phyloP scores from a whole-genome alignment of 2,113 vertebrate genomes.

The Syrmaticus mikado region DNA sequence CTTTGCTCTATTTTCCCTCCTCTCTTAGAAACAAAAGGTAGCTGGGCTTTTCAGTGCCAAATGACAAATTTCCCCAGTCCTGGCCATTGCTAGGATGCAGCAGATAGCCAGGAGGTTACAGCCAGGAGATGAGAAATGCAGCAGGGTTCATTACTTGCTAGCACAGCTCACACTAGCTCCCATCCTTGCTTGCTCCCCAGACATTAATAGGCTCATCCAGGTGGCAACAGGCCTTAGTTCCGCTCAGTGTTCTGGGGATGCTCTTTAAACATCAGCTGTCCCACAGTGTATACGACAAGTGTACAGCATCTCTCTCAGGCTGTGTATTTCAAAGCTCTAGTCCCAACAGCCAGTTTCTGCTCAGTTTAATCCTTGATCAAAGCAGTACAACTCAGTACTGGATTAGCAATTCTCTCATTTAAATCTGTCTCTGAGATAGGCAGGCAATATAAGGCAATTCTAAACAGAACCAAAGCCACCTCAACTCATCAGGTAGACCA shows the following conservation, averaged over 20 bases:
- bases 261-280: background rate
- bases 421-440: constrained; percentile 45
- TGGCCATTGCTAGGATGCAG: background rate
- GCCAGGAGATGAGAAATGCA: background rate
- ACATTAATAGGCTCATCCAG: background rate
- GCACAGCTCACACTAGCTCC: background rate
- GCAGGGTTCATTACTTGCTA: background rate
- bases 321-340: constrained; percentile 23
- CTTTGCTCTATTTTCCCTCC: background rate
- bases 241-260: background rate
- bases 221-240: background rate
- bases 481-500: constrained; percentile 8
- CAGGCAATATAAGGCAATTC: constrained; percentile 28
- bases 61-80: background rate
- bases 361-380: constrained; percentile 74
- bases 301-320: background rate
- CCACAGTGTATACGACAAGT: background rate
- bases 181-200: background rate
- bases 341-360: constrained; percentile 40
- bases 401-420: constrained; percentile 61
- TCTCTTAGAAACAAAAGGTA: background rate
- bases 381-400: constrained; percentile 47
- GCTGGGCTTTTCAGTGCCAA: background rate
- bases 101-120: background rate
- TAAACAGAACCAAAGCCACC: constrained; percentile 15